A percentile compares a stretch with the other conserved stretches of the same genome.
Evolutionary conservation across 2,797 vertebrate species (phyloP).

Genomic region (Morus bassanus): DNA sequence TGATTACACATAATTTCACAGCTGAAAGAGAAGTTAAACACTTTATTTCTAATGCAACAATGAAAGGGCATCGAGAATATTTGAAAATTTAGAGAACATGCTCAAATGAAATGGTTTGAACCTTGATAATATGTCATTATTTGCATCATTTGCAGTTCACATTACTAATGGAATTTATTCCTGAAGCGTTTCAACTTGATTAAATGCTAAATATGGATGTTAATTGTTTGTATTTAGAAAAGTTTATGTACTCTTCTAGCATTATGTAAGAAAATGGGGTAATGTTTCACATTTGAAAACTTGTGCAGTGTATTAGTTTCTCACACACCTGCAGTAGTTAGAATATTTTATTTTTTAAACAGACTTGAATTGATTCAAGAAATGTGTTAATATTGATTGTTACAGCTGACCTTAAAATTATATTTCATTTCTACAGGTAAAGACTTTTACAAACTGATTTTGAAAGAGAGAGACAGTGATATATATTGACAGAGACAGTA

Average conservation of each 20-base stretch:
- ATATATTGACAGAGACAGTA: neutral
- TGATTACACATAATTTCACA: neutral
- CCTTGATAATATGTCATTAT: neutral
- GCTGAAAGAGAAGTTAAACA: neutral
- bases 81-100: neutral
- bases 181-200: neutral
- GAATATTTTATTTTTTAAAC: neutral
- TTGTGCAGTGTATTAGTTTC: neutral
- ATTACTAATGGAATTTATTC: neutral
- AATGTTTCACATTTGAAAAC: neutral
- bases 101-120: neutral
- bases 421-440: neutral
- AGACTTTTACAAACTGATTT: neutral
- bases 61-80: neutral
- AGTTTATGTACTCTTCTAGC: neutral
- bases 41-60: neutral
- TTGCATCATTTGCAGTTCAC: neutral
- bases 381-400: neutral
- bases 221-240: neutral
- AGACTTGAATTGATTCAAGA: neutral
- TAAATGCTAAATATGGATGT: neutral
- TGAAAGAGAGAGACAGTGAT: neutral
- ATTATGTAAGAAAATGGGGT: neutral
- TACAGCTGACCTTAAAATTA: neutral
- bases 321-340: neutral